A percentile compares a stretch with the other conserved stretches of the same genome.
phyloP scores from a whole-genome alignment of 2,797 vertebrate genomes.

The Sebastes nivosus region DNA sequence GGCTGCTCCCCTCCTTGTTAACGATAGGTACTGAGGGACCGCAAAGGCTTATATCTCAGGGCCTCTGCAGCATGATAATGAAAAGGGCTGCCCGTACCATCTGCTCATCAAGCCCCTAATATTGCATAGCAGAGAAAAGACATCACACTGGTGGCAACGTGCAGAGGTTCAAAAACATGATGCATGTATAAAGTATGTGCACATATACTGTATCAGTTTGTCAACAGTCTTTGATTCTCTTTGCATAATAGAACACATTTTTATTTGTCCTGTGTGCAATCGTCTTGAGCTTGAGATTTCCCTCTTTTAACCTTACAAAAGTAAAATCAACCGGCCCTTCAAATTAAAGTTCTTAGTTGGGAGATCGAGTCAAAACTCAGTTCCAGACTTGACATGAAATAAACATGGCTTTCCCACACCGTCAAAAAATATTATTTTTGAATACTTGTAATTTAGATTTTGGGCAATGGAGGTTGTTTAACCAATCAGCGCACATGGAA shows the following conservation, averaged over 20 bases:
- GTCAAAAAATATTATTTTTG: neutral
- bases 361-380: neutral
- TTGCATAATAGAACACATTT: neutral
- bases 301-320: neutral
- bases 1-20: slow-evolving; percentile 36
- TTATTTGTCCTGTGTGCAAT: neutral
- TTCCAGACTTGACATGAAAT: neutral
- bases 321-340: neutral
- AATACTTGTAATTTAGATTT: neutral
- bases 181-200: neutral
- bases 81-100: slow-evolving; percentile 40
- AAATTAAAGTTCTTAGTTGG: neutral
- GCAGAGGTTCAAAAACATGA: neutral
- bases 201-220: too few species aligned
- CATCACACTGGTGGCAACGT: neutral
- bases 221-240: neutral
- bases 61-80: slow-evolving; percentile 34
- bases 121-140: slow-evolving; percentile 18
- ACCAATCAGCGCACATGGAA: neutral
- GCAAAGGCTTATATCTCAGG: slow-evolving; percentile 32
- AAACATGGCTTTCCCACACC: neutral
- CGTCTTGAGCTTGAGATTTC: neutral
- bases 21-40: slow-evolving; percentile 14
- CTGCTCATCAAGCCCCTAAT: slow-evolving; percentile 35
- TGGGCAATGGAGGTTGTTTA: neutral